Percentiles rank a stretch among this genome's conserved stretches.
phyloP scores from a whole-genome alignment of 2,888 invertebrate genomes.

The Dynastes tityus region DNA sequence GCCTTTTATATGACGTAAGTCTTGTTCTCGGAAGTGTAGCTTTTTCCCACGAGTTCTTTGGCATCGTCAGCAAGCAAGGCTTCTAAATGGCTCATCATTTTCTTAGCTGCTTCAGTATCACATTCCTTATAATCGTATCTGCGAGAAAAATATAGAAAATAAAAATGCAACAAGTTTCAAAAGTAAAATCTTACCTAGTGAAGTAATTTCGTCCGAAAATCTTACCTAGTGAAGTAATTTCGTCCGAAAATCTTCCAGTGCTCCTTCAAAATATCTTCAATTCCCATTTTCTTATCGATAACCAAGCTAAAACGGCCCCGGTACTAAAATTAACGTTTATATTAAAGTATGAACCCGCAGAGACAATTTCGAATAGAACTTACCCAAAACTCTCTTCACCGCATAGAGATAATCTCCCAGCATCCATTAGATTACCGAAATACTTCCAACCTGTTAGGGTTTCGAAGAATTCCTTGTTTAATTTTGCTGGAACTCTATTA shows the following conservation, averaged over 20 bases:
- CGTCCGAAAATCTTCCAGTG: slow-evolving; percentile 80
- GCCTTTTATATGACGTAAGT: slow-evolving; percentile 84
- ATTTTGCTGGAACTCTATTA: slow-evolving; percentile 84
- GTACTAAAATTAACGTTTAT: slow-evolving; percentile 73
- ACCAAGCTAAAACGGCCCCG: slow-evolving; percentile 98
- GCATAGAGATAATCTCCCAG: slow-evolving; percentile 92
- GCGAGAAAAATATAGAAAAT: slow-evolving; percentile 32
- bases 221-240: slow-evolving; percentile 57
- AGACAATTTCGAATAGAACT: slow-evolving; percentile 47
- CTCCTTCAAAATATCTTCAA: slow-evolving; percentile 86
- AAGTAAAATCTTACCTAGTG: slow-evolving; percentile 77
- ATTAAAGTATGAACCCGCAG: background rate
- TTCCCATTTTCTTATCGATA: slow-evolving; percentile 84
- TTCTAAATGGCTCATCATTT: slow-evolving; percentile 91
- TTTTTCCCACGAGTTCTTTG: slow-evolving; percentile 76
- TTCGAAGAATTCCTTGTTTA: slow-evolving; percentile 88
- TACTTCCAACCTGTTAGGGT: slow-evolving; percentile 99
- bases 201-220: slow-evolving; percentile 97
- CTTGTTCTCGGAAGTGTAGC: slow-evolving; percentile 75
- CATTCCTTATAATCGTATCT: slow-evolving; percentile 99
- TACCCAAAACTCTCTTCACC: slow-evolving; percentile 98
- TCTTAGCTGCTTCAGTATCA: slow-evolving; percentile 87
- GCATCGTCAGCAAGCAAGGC: slow-evolving; percentile 75
- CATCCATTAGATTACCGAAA: slow-evolving; percentile 99
- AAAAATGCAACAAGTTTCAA: background rate